Base-by-base conservation (phyloP, 2,888 invertebrate species). In the Maniola hyperantus region DNA sequence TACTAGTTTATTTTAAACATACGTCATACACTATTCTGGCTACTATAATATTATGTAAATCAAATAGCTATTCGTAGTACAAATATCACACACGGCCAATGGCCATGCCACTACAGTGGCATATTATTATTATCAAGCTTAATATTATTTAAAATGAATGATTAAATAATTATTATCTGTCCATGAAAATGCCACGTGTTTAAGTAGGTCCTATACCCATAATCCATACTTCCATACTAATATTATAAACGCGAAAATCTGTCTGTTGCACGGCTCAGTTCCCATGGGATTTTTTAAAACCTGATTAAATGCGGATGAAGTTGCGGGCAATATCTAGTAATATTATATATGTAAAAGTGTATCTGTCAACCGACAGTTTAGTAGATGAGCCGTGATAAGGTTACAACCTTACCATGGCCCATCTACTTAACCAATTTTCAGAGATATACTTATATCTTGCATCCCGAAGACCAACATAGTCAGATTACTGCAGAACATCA, bases 1-100 rank as follows among this genome's bases (percentile, higher is more conserved):
- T 48, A 44, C 44, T 76, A 68, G 64, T 65, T 67, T 64, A 59
- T 67, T 66, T 39, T 36, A 53, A 68, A 78, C 74, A 76, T 81
- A 80, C 80, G 82, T 83, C 82, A 71, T 65, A 67, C 66, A 77
- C 72, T 77, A 68, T 73, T 74, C 75, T 26, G 50, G 71, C 68
- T 69, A 36, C 55, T n/a, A 36, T 36, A 39, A 74, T 66, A 76
- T 79, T 81, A 82, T 61, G 61, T 61, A 80, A 77, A 61, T 69
- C 20, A 68, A 80, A 83, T 78, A 39, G 72, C 64, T 67, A 71
- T 69, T 72, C 69, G 64, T 76, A 74, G 72, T 75, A 69, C 71
- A 73, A 76, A 76, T 72, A 72, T 72, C 69, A 72, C 66, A 61
- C 71, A 74, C 63, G 73, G 73, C 53, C 48, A 48, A 46, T 46